Evolutionary conservation across 2,113 vertebrate genomes (phyloP).

Genomic region (Elephas maximus): DNA sequence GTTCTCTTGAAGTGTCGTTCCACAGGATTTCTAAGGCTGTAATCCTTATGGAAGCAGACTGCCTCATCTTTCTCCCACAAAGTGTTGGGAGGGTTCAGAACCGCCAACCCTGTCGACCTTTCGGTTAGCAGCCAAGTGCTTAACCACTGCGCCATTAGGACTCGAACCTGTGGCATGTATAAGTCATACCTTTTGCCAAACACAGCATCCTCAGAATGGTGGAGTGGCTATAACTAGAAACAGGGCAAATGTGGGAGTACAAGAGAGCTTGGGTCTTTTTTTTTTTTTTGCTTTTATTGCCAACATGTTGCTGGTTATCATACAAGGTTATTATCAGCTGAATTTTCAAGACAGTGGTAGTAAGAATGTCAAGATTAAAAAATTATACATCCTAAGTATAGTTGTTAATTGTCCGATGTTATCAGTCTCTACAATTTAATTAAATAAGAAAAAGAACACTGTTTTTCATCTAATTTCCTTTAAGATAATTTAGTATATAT

Average conservation of each 20-base stretch:
- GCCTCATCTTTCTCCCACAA: too few relatives aligned
- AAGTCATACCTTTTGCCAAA: not conserved
- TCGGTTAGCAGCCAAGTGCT: too few relatives aligned
- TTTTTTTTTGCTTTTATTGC: not conserved
- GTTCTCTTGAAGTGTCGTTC: not conserved
- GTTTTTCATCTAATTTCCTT: not conserved
- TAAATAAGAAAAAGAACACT: not conserved
- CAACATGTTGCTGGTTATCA: not conserved
- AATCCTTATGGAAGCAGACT: too few relatives aligned
- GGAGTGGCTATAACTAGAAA: not conserved
- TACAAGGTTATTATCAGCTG: not conserved
- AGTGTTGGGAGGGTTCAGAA: too few relatives aligned
- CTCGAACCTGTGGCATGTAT: not conserved
- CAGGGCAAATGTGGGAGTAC: not conserved
- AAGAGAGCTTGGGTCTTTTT: not conserved
- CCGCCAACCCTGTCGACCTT: too few relatives aligned
- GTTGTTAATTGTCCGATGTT: not conserved
- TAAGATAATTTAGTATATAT: not conserved
- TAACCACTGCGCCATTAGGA: too few relatives aligned
- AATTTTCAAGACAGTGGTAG: not conserved
- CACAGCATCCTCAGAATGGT: not conserved
- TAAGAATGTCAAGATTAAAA: not conserved
- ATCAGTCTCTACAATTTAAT: not conserved
- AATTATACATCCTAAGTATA: not conserved
- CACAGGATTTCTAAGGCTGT: too few relatives aligned